A percentile compares a stretch with the other conserved stretches of the same genome.
Evolutionary conservation across 2,797 vertebrate genomes (phyloP).

Genomic region (Pseudocheirus occidentalis): DNA sequence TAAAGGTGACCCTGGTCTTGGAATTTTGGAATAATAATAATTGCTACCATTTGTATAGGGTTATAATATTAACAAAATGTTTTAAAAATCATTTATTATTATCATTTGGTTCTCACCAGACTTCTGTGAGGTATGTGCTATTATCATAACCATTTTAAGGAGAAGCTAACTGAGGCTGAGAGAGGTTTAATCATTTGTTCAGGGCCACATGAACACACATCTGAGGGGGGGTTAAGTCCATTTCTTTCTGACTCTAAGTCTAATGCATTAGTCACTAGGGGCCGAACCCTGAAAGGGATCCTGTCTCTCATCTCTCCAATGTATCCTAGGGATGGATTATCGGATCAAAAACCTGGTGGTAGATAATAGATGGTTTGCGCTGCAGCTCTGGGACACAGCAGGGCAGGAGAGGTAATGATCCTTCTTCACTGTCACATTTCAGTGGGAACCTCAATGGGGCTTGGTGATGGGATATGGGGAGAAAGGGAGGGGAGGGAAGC

Average conservation of each 20-base stretch:
- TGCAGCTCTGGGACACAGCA: slow-evolving; percentile 96
- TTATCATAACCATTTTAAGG: background rate
- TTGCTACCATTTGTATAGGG: background rate
- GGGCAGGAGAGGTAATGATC: slow-evolving; percentile 93
- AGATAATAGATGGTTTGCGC: slow-evolving; percentile 87
- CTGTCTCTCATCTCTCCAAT: background rate
- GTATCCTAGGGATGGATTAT: slow-evolving; percentile 91
- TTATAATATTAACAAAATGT: background rate
- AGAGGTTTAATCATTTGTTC: background rate
- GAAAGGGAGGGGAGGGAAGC: background rate
- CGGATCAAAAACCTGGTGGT: slow-evolving; percentile 88
- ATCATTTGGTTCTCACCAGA: background rate
- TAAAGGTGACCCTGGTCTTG: background rate
- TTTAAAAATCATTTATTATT: background rate
- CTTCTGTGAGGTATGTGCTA: background rate
- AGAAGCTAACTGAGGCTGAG: background rate
- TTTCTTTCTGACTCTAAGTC: background rate
- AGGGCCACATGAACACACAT: background rate
- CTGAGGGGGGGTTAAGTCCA: background rate
- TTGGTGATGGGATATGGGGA: background rate
- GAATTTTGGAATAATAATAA: background rate
- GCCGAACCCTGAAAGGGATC: too few species aligned
- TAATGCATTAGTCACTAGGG: background rate
- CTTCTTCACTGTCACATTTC: fast-evolving
- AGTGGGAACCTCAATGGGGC: fast-evolving